Evolutionary conservation across 1,140 invertebrate species (phyloP).

Genomic region (Octopus sinensis): DNA sequence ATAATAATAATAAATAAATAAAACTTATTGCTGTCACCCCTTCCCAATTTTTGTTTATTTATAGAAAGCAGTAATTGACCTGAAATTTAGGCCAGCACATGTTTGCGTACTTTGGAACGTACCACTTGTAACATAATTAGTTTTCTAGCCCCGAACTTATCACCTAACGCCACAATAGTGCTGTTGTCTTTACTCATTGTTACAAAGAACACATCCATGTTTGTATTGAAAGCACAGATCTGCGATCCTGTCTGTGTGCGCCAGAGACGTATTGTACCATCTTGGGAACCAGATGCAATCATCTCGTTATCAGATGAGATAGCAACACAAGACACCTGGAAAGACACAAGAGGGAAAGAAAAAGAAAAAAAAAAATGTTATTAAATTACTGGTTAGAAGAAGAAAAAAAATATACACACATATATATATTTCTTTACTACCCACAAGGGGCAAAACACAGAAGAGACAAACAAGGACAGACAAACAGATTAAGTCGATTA

Average conservation of each 20-base stretch:
- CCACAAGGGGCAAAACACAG: too few species aligned
- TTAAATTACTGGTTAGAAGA: neutral
- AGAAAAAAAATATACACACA: too few species aligned
- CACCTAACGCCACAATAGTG: slow-evolving; percentile 57
- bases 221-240: slow-evolving; percentile 52
- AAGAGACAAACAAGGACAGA: too few species aligned
- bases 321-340: slow-evolving; percentile 53
- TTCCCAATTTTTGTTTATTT: neutral
- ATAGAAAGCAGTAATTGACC: neutral
- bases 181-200: slow-evolving; percentile 54
- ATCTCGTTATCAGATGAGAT: slow-evolving; percentile 55
- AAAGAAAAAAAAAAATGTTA: neutral
- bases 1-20: too few species aligned
- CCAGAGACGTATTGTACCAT: slow-evolving; percentile 57
- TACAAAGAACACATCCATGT: slow-evolving; percentile 55
- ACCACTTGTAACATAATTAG: slow-evolving; percentile 58
- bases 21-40: neutral
- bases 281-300: slow-evolving; percentile 54
- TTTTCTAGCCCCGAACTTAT: slow-evolving; percentile 54
- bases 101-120: slow-evolving; percentile 45
- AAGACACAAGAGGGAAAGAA: neutral
- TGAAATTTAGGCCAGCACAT: slow-evolving; percentile 28
- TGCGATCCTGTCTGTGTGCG: slow-evolving; percentile 45
- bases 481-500: too few species aligned
- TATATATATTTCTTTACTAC: too few species aligned